Conservation (phyloP, 2,888 invertebrate genomes). For the Leptopilina myrica region DNA sequence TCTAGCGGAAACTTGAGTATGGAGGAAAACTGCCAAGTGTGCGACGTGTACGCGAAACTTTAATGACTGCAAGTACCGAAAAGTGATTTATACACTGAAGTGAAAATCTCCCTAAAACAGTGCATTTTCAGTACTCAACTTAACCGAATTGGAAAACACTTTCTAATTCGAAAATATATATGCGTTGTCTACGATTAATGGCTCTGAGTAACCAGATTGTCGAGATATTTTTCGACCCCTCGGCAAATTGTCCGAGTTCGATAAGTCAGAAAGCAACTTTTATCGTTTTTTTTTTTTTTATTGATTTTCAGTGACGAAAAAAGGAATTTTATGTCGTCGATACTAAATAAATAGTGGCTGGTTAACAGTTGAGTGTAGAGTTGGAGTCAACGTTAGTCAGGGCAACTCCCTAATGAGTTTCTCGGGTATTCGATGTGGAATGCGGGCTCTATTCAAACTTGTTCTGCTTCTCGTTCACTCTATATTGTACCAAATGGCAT, state of each 20-base stretch:
- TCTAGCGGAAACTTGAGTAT: constrained; percentile 29
- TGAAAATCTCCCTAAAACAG: constrained; percentile 25
- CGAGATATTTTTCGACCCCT: no score
- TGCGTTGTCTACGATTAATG: no score
- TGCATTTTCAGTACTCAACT: constrained; percentile 7
- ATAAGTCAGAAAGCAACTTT: no score
- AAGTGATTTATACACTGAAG: constrained; percentile 34
- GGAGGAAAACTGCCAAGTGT: constrained; percentile 29
- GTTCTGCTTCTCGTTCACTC: constrained; percentile 55
- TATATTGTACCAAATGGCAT: constrained; percentile 52
- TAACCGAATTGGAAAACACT: no score
- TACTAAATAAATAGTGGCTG: constrained; percentile 54
- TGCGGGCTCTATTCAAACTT: constrained; percentile 71
- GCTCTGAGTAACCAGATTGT: background rate
- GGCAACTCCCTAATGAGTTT: constrained; percentile 73
- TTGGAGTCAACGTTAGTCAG: constrained; percentile 52
- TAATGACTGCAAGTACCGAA: constrained; percentile 23
- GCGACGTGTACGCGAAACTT: constrained; percentile 28
- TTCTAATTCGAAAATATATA: no score
- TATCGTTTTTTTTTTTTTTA: no score
- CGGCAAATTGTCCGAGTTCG: no score
- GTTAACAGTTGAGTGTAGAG: constrained; percentile 52
- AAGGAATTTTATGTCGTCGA: constrained; percentile 47
- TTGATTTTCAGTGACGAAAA: no score
- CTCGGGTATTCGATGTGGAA: constrained; percentile 70